These are phyloP conservation scores for Actinemys pallida DNA, from an alignment of 2,113 vertebrate species.

Conservation along the genomic window DNA sequence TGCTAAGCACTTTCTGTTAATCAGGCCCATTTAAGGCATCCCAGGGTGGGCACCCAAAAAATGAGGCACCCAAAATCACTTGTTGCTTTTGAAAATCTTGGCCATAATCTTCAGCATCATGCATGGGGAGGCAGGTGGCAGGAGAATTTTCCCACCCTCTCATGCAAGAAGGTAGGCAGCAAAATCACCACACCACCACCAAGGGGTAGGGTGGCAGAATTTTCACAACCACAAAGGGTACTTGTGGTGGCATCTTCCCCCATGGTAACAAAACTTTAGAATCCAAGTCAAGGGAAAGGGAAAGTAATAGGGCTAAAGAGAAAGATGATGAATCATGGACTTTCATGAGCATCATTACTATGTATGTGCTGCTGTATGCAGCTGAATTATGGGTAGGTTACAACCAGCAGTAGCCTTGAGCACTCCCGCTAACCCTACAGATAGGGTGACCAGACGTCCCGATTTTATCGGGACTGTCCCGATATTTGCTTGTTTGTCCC, in stretches of 20 bases:
- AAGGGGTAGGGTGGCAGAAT: neutral
- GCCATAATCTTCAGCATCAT: neutral
- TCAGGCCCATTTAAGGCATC: neutral
- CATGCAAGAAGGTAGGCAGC: neutral
- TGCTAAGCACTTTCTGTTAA: slow-evolving; percentile 28
- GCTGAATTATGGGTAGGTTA: neutral
- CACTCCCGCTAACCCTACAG: neutral
- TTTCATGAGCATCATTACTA: neutral
- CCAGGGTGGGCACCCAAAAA: neutral
- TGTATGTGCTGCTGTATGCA: neutral
- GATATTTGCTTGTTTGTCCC: too few relatives aligned
- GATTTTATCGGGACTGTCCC: too few relatives aligned
- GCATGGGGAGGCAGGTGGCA: neutral
- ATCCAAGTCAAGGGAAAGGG: neutral
- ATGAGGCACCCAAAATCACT: neutral
- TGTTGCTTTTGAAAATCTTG: slow-evolving; percentile 18
- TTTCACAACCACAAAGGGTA: neutral
- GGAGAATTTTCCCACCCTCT: slow-evolving; percentile 28
- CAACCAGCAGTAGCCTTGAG: neutral
- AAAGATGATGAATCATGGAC: neutral
- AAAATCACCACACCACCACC: slow-evolving; percentile 1
- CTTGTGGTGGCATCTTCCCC: neutral
- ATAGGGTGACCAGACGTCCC: too few relatives aligned
- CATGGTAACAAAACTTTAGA: neutral
- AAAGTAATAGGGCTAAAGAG: neutral